These are phyloP conservation scores for Rhinoraja longicauda DNA, from an alignment of 2,797 vertebrate genomes.

Conservation along the genomic window DNA sequence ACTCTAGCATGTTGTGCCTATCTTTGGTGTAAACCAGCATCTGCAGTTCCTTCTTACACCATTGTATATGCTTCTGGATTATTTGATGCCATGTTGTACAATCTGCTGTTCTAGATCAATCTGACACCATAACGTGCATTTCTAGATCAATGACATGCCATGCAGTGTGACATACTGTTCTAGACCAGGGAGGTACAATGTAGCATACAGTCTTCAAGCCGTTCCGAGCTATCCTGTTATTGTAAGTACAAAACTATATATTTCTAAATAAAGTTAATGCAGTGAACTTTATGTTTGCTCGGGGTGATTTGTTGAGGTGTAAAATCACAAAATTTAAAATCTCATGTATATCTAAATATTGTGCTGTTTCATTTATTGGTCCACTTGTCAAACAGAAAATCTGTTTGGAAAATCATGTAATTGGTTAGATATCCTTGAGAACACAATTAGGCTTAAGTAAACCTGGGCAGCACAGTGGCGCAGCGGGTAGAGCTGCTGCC, in stretches of 20 bases:
- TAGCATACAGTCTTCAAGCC: slow-evolving; percentile 31
- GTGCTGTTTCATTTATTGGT: not conserved
- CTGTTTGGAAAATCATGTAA: not conserved
- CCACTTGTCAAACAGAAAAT: not conserved
- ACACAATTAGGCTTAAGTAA: not conserved
- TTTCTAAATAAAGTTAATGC: not conserved
- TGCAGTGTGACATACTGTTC: slow-evolving; percentile 30
- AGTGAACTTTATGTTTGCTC: not conserved
- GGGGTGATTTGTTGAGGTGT: not conserved
- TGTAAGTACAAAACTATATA: slow-evolving; percentile 15
- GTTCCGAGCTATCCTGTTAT: slow-evolving; percentile 14
- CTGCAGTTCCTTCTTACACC: too few species aligned
- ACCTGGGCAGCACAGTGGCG: too few species aligned
- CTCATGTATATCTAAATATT: not conserved
- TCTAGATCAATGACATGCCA: slow-evolving; percentile 30
- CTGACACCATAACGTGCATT: slow-evolving; percentile 22
- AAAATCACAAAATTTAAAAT: not conserved
- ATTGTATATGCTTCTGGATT: not conserved
- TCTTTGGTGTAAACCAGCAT: too few species aligned
- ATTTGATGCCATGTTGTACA: slow-evolving; percentile 24
- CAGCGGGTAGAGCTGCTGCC: too few species aligned
- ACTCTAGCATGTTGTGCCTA: too few species aligned
- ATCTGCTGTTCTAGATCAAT: slow-evolving; percentile 21
- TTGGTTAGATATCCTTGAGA: not conserved
- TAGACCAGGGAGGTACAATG: slow-evolving; percentile 25